Base-by-base conservation (phyloP, 2,797 vertebrate genomes). In the Momotus momota region DNA sequence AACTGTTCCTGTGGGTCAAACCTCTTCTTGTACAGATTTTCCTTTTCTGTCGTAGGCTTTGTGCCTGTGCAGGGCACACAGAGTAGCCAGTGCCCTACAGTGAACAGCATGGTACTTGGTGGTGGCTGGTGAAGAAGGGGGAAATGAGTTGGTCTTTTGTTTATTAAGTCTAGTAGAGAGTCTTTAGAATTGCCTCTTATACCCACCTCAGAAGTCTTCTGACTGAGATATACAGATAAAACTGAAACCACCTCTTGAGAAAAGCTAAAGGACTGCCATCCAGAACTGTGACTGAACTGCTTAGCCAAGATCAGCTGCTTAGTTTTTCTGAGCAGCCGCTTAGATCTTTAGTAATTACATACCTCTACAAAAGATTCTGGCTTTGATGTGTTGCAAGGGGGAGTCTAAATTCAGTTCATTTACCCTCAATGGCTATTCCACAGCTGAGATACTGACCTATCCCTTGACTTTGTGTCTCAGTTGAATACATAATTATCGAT, bases 281-380 rank as follows among this genome's bases (percentile, higher is more conserved):
- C 48, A 54, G 19, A 91, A 5, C 78, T 29, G 23, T 89, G 86
- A 97, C 81, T 90, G 69, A 74, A 43, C 70, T 86, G 33, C 92
- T 91, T 67, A 81, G 40, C 51, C 88, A 62, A 2, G 40, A 16
- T 45, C 45, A 62, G 88, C 81, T 91, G 91, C 86, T 93, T 67
- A 94, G 81, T 67, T 79, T 85, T 94, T 67, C 52, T 65, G 74
- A 92, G 55, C 89, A 95, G 90, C 66, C 97, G 94, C 84, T 84
- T 86, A 92, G 46, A 72, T 78, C 88, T 70, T 67, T 55, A 54
- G 60, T 94, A 96, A 97, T 96, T 97, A 62, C 38, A 57, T 9
- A 90, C 64, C 75, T 96, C 86, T 79, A 23, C 81, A 89, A 88
- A 95, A 86, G 73, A 21, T 54, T 79, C 46, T 4, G 40, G 60